Base-by-base conservation (phyloP, 2,797 vertebrate genomes). In the Pterois miles region DNA sequence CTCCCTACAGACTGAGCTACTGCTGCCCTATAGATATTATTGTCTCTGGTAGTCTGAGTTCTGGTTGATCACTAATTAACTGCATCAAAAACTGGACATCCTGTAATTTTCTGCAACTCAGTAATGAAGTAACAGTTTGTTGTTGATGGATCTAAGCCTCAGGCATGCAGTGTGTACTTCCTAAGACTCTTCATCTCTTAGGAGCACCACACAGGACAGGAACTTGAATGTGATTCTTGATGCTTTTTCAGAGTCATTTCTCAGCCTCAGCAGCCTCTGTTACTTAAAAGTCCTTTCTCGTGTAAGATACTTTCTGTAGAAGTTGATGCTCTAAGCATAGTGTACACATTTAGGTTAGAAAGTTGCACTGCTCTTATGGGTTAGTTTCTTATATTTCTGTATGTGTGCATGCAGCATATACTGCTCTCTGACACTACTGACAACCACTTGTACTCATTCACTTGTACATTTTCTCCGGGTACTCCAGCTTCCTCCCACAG, bases 31-130 rank as follows among this genome's bases (percentile, higher is more conserved):
- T n/a, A 50, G 22, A 78, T 48, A 46, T n/a, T 8, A 31, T 58
- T n/a, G 10, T 70, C 31, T 53, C 34, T 65, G 71, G 34, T 46
- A 54, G 11, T 43, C 33, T 18, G n/a, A 59, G 14, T 31, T 13
- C 66, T 38, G 9, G 12, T 33, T 66, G 34, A 74, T 81, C 53
- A 33, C 12, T 76, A 68, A 86, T 74, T 52, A 77, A 74, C 76
- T 16, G 27, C 46, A 53, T 65, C 22, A 66, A 68, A 78, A 76
- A 74, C 12, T 62, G 22, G 57, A 87, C 6, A 1, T 70, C 33
- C 23, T 75, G 23, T 56, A 65, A 67, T 78, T 69, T 74, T 66
- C 38, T 25, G 22, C 25, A 40, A 18, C 33, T 46, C 22, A 69
- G 20, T 48, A 71, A 69, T 70, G 33, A 82, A 36, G 3, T 58